Conservation (phyloP, 2,797 vertebrate genomes). For the Myotis vivesi region DNA sequence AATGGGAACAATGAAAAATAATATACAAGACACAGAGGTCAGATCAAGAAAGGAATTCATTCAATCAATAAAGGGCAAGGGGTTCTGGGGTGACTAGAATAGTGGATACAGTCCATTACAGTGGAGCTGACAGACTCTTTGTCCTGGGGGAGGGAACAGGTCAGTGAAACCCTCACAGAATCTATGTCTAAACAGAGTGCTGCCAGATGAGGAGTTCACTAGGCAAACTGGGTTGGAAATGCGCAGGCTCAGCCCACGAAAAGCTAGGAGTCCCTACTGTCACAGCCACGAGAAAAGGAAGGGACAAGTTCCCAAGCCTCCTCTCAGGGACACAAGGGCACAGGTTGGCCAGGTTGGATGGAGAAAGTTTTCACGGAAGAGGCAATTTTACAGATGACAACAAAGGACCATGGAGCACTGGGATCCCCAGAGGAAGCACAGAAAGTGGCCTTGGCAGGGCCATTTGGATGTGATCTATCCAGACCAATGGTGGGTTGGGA, state of each 20-base stretch:
- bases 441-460: not conserved
- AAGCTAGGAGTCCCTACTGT: not conserved
- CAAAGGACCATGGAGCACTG: not conserved
- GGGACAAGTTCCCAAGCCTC: not conserved
- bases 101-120: not conserved
- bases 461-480: not conserved
- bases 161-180: not conserved
- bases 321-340: not conserved
- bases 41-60: not conserved
- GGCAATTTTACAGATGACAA: not conserved
- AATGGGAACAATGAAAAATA: not conserved
- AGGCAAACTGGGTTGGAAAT: not conserved
- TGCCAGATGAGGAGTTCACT: conserved; percentile 24
- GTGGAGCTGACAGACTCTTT: not conserved
- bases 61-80: not conserved
- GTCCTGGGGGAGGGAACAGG: not conserved
- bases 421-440: not conserved
- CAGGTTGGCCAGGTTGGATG: not conserved
- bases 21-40: not conserved
- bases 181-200: not conserved
- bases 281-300: not conserved
- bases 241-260: not conserved
- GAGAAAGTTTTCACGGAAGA: not conserved
- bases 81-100: not conserved
- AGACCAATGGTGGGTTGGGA: not conserved